Conservation (phyloP, 2,797 vertebrate genomes). For the Sebastes ruberrimus region DNA sequence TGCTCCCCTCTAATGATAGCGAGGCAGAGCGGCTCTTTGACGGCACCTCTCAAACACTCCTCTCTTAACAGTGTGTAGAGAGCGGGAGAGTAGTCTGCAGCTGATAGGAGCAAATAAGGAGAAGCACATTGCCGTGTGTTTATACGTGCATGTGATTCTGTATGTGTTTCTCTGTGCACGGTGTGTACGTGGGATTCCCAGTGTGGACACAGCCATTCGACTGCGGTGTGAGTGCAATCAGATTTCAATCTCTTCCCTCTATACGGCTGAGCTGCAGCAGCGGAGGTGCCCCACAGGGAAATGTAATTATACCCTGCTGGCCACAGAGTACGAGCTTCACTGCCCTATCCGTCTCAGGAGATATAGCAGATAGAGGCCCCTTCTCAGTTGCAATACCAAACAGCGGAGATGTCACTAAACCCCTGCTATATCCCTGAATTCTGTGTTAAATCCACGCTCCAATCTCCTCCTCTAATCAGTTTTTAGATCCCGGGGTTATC, state of each 20-base stretch:
- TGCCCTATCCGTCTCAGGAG: constrained; percentile 68
- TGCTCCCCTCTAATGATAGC: constrained; percentile 57
- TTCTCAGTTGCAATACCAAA: constrained; percentile 59
- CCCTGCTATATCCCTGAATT: constrained; percentile 29
- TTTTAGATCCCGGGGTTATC: constrained; percentile 57
- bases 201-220: constrained; percentile 41
- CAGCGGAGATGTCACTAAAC: constrained; percentile 44
- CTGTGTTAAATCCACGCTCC: constrained; percentile 37
- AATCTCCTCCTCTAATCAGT: constrained; percentile 50
- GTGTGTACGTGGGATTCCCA: constrained; percentile 12
- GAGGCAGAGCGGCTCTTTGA: constrained; percentile 52
- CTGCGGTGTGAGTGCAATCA: constrained; percentile 54
- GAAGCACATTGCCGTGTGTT: not conserved
- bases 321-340: constrained; percentile 62
- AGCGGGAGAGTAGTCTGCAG: constrained; percentile 7
- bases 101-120: constrained; percentile 38
- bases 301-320: constrained; percentile 78
- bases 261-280: constrained; percentile 66
- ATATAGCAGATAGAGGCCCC: constrained; percentile 49
- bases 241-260: constrained; percentile 71
- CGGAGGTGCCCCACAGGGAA: constrained; percentile 65
- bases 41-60: constrained; percentile 41
- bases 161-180: not conserved
- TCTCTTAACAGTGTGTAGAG: constrained; percentile 8
- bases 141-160: not conserved